A percentile compares a stretch with the other conserved stretches of the same genome.
These are phyloP conservation scores for Coenobita brevimanus DNA, from an alignment of 1,140 invertebrate species.

Conservation along the genomic window DNA sequence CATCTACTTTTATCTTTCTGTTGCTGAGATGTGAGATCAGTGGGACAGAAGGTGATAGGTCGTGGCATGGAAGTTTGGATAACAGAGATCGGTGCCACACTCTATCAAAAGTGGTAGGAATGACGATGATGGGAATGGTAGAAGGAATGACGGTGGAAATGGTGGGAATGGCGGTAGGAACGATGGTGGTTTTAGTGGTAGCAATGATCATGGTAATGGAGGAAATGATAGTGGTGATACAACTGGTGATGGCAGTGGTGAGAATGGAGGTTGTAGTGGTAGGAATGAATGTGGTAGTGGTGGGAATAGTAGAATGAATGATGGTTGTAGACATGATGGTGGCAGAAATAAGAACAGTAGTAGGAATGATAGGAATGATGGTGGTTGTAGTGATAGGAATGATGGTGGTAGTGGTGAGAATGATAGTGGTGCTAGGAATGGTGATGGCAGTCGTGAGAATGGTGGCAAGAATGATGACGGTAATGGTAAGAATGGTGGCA, in stretches of 20 bases:
- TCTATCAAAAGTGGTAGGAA: too few relatives aligned
- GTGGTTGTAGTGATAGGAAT: neutral
- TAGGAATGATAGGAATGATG: neutral
- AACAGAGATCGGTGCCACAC: too few relatives aligned
- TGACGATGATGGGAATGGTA: neutral
- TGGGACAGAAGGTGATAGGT: too few relatives aligned
- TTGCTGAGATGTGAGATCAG: too few relatives aligned
- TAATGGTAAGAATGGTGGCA: neutral
- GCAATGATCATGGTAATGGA: neutral
- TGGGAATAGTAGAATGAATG: neutral
- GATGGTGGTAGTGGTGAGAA: neutral
- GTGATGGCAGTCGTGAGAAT: neutral
- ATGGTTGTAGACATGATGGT: neutral
- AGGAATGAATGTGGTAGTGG: too few relatives aligned
- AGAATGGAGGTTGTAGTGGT: neutral
- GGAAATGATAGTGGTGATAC: neutral
- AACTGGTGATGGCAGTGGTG: neutral
- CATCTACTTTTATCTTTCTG: too few relatives aligned
- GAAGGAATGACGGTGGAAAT: neutral
- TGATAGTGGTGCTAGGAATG: neutral
- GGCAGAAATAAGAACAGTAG: neutral
- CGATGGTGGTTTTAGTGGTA: neutral
- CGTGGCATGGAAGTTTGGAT: too few relatives aligned
- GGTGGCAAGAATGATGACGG: neutral
- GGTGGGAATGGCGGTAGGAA: neutral